A percentile compares a stretch with the other conserved stretches of the same genome.
phyloP scores from a whole-genome alignment of 2,113 vertebrate genomes.

The Carettochelys insculpta region DNA sequence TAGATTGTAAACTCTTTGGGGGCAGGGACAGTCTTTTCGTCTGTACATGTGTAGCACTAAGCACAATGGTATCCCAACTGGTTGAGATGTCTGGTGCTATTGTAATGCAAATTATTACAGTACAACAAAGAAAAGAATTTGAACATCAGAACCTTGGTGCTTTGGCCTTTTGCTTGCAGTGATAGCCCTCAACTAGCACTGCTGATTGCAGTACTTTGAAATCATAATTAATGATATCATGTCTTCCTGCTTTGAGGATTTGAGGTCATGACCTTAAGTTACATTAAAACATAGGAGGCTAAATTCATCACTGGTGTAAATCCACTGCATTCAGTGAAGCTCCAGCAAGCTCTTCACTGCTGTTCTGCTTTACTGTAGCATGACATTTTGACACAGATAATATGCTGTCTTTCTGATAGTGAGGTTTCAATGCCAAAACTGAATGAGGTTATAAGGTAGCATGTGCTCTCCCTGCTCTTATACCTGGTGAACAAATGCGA shows the following conservation, averaged over 20 bases:
- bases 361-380: not conserved
- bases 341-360: not conserved
- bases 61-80: not conserved
- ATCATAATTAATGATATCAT: not conserved
- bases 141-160: not conserved
- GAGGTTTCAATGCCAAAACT: not conserved
- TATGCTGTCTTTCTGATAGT: accelerated
- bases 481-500: not conserved
- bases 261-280: not conserved
- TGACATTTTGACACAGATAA: not conserved
- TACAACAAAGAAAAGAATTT: not conserved
- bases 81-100: not conserved
- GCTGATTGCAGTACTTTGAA: not conserved
- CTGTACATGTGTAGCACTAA: not conserved
- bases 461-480: not conserved
- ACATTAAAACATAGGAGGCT: not conserved
- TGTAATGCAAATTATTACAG: not conserved
- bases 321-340: not conserved
- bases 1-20: not conserved
- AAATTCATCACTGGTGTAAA: not conserved
- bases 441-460: not conserved
- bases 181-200: not conserved
- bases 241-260: not conserved
- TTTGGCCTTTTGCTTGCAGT: not conserved
- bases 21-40: not conserved